Evolutionary conservation across 2,797 vertebrate genomes (phyloP), one percentile per base, ranked within the genome.

Genomic region (Squalus acanthias): DNA sequence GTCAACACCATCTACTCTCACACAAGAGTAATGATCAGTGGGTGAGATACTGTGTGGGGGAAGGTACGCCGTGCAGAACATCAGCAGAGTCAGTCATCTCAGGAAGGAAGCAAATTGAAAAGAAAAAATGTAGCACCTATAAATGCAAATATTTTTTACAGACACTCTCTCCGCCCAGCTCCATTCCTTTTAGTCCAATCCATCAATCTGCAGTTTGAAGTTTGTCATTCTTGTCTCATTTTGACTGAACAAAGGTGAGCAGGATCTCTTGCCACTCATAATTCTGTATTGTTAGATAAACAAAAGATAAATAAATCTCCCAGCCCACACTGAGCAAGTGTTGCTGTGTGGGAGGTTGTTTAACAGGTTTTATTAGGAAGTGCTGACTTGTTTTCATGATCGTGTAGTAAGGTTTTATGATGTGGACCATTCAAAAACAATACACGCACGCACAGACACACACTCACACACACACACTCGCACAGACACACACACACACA

Each of bases 261-360:
- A 20, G 79, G 39, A 46, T 17, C n/a, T 85, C 15, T 46, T 85
- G 50, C 79, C 79, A 46, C 79, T 85, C 39, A 76, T 76, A 85
- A 85, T 85, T 85, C 79, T 85, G 3, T 50, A 85, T 4, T 50
- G 79, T 85, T 85, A 85, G 79, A 22, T 85, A 85, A 85, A 85
- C 15, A 46, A 85, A 50, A 39, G 79, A 50, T 39, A 85, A 76
- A 76, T 76, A 76, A 85, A 85, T 50, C 79, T 50, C 29, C n/a
- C 3, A 17, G 13, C 74, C 74, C 74, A 76, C 79, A 20, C 4
- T 50, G 20, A 85, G 39, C 5, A 0, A 46, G 17, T 85, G 79
- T 50, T 85, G 79, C 79, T 85, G 79, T 85, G 46, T 85, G 46
- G 79, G 79, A 85, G 39, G 79, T 85, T 46, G 79, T 85, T 85